These are phyloP conservation scores for Lacanobia oleracea DNA, from an alignment of 2,888 invertebrate species.

Conservation along the genomic window DNA sequence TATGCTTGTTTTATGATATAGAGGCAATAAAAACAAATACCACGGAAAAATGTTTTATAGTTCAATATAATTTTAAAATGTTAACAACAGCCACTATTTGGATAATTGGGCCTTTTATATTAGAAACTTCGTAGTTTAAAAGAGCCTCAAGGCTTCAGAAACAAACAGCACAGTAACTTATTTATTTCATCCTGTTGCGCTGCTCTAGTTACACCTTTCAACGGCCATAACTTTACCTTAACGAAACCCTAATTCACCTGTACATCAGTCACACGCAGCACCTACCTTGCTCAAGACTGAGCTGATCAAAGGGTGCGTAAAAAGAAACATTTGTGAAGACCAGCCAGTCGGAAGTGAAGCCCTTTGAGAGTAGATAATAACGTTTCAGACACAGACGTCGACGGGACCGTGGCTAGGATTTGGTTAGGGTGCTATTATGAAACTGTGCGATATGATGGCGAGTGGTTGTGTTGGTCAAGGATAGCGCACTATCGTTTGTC, in stretches of 20 bases:
- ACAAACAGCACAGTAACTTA: not conserved
- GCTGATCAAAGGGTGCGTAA: constrained; percentile 69
- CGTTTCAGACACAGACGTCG: constrained; percentile 83
- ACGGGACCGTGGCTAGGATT: constrained; percentile 72
- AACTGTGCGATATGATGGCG: constrained; percentile 38
- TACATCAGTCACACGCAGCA: constrained; percentile 46
- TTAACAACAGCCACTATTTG: no score
- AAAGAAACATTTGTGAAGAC: constrained; percentile 83
- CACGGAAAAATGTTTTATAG: no score
- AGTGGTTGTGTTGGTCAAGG: not conserved
- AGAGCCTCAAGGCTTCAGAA: not conserved
- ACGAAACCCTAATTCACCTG: constrained; percentile 40
- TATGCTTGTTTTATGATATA: no score
- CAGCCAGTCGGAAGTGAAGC: constrained; percentile 82
- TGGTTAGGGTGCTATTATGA: constrained; percentile 69
- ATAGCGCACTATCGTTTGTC: not conserved
- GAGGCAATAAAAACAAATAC: no score
- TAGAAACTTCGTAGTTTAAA: not conserved
- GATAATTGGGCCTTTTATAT: not conserved
- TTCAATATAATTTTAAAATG: no score
- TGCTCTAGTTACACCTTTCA: not conserved
- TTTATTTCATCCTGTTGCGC: not conserved
- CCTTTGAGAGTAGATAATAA: constrained; percentile 88
- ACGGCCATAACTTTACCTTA: not conserved
- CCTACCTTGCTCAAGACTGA: constrained; percentile 42